These are phyloP conservation scores for Anthonomus grandis DNA, from an alignment of 1,140 invertebrate genomes.

Conservation along the genomic window DNA sequence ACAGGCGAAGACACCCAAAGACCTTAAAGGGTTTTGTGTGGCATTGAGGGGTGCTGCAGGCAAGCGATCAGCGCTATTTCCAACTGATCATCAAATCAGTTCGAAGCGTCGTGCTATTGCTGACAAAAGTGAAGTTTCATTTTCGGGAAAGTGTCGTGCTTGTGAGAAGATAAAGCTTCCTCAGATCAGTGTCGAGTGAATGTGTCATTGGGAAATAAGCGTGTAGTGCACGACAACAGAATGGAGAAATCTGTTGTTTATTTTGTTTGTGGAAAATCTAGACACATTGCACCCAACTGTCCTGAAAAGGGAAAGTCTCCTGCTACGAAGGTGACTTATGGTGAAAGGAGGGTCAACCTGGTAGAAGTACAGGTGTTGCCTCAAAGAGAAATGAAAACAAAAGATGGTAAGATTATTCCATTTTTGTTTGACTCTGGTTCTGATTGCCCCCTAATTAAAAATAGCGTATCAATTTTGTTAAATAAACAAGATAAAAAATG, in stretches of 20 bases:
- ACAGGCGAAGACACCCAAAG: not conserved
- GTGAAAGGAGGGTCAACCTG: not conserved
- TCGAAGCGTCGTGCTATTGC: not conserved
- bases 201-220: not conserved
- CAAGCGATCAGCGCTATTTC: not conserved
- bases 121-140: not conserved
- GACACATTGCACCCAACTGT: not conserved
- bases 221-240: not conserved
- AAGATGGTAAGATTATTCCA: conserved; percentile 2
- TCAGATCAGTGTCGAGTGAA: not conserved
- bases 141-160: not conserved
- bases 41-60: not conserved
- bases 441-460: not conserved
- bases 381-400: not conserved
- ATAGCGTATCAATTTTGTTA: not conserved
- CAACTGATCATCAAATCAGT: no score
- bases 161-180: not conserved
- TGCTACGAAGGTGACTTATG: not conserved
- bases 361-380: not conserved
- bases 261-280: not conserved
- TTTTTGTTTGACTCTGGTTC: conserved; percentile 1
- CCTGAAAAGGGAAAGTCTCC: not conserved
- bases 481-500: not conserved
- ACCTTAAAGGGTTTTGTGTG: not conserved
- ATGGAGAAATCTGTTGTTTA: not conserved